A percentile compares a stretch with the other conserved stretches of the same genome.
Evolutionary conservation across 1,140 invertebrate species (phyloP).

Genomic region (Thaumatotibia leucotreta): DNA sequence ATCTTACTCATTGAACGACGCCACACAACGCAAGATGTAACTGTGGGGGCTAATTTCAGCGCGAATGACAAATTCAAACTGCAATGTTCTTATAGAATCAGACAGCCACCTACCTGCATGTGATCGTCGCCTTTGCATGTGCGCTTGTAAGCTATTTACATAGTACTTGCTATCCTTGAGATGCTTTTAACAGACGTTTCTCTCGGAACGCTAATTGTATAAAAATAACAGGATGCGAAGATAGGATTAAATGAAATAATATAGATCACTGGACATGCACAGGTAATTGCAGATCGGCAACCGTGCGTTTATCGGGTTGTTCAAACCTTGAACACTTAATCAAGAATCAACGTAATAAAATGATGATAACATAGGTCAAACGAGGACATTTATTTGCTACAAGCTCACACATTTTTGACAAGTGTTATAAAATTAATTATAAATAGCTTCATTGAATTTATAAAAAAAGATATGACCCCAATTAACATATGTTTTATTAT

Average conservation of each 20-base stretch:
- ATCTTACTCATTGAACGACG: too few relatives aligned
- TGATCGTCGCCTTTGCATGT: slow-evolving; percentile 10
- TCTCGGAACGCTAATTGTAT: not conserved
- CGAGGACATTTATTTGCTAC: too few relatives aligned
- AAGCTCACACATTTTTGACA: too few relatives aligned
- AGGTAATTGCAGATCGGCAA: not conserved
- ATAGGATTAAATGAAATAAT: not conserved
- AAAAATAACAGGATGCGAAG: not conserved
- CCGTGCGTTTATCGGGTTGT: too few relatives aligned
- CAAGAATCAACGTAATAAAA: not conserved
- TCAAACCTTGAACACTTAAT: not conserved
- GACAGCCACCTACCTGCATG: slow-evolving; percentile 4
- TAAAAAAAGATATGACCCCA: too few relatives aligned
- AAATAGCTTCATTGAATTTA: too few relatives aligned
- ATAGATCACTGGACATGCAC: not conserved
- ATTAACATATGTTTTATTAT: not conserved
- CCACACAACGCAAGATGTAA: too few relatives aligned
- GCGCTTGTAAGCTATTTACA: slow-evolving; percentile 4
- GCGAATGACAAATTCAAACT: not conserved
- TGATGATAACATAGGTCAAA: too few relatives aligned
- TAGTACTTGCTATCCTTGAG: slow-evolving; percentile 14
- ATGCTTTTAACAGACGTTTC: slow-evolving; percentile 10
- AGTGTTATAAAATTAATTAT: not conserved
- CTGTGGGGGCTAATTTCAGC: not conserved
- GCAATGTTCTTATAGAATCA: not conserved